phyloP scores from a whole-genome alignment of 2,888 invertebrate genomes.

The Diaperis boleti region DNA sequence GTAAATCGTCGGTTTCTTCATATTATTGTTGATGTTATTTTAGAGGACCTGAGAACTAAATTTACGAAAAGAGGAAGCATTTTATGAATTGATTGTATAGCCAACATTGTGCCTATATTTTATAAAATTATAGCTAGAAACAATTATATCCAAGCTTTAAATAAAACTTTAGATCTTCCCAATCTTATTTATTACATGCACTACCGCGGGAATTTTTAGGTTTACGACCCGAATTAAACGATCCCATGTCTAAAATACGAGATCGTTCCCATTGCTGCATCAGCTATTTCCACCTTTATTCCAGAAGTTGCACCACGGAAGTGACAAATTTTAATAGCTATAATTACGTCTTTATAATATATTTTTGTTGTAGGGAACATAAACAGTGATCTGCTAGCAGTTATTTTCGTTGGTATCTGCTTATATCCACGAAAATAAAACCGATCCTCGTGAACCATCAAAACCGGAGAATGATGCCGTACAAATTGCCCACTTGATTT shows the following conservation, averaged over 20 bases:
- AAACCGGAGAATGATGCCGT: slow-evolving; percentile 8
- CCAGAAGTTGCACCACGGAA: not conserved
- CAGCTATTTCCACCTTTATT: slow-evolving; percentile 5
- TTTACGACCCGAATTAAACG: too few relatives aligned
- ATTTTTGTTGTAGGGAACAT: not conserved
- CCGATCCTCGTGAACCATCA: not conserved
- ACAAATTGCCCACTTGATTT: slow-evolving; percentile 26
- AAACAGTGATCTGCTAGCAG: not conserved
- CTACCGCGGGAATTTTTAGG: too few relatives aligned
- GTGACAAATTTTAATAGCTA: not conserved
- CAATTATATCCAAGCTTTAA: too few relatives aligned
- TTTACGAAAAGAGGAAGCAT: too few relatives aligned
- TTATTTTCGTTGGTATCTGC: slow-evolving; percentile 11
- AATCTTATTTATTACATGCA: too few relatives aligned
- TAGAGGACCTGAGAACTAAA: too few relatives aligned
- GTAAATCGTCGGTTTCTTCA: too few relatives aligned
- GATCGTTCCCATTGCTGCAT: slow-evolving; percentile 12
- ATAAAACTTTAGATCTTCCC: too few relatives aligned
- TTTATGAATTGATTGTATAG: too few relatives aligned
- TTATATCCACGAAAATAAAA: slow-evolving; percentile 16
- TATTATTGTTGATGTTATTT: too few relatives aligned
- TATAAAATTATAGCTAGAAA: too few relatives aligned
- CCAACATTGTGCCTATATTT: too few relatives aligned
- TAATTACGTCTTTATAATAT: not conserved
- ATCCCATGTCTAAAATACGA: slow-evolving; percentile 2